Base-by-base conservation (phyloP, 2,888 invertebrate genomes). In the Cordylochernes scorpioides region DNA sequence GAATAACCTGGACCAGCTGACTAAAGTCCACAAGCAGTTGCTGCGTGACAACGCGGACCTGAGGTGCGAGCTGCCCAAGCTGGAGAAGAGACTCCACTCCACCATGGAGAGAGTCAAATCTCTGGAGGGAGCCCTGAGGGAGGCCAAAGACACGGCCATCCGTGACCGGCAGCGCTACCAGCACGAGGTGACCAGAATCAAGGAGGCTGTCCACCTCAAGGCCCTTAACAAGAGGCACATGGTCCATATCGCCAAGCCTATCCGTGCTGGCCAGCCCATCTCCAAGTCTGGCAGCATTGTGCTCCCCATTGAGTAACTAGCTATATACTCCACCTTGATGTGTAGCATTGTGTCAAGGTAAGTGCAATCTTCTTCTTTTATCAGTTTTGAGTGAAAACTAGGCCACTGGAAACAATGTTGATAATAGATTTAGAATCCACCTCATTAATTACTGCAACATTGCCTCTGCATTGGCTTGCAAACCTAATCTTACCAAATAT, bases 71-170 rank as follows among this genome's bases (percentile, higher is more conserved):
- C 64, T 99, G 52, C 97, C 97, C 39, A 99, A 97, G 57, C 61
- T 99, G 44, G 97, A 97, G 61, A 97, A 97, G 57, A 68, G 94
- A 39, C 65, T 97, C 36, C 68, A 94, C 29, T 84, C 88, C 31
- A 91, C 94, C 36, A 88, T 88, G 80, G 97, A 97, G 50, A 68
- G 97, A 28, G 91, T 97, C 18, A 97, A 97, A 53, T 84, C 88
- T 29, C 62, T 97, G 35, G 97, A 97, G 55, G 74, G 77, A 15
- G 91, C 91, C 9, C 64, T 86, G 43, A 80, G 80, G 58, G 91
- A 94, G 55, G 94, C 94, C 41, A 97, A 97, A 60, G 97, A 97
- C 57, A 86, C 88, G 43, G 91, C 94, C 33, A 94, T 94, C 88
- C 70, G 86, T 42, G 97, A 97, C 58, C 71, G 97, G 45, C 94